Conservation (phyloP, 2,888 invertebrate species). For the Smittia sp. region DNA sequence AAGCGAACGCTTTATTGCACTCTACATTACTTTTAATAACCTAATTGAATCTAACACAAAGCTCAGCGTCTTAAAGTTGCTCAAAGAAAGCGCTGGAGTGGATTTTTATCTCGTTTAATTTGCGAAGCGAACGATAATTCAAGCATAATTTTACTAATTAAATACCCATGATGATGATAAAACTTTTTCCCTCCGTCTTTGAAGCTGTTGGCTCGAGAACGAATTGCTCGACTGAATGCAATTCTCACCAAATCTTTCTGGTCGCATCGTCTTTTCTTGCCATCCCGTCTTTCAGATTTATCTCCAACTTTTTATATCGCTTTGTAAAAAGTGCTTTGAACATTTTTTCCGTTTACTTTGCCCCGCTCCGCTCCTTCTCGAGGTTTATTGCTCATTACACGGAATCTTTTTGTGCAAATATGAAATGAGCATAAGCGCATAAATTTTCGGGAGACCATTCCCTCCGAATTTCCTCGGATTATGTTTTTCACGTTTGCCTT, state of each 20-base stretch:
- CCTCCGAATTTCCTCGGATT: neutral
- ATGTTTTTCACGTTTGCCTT: slow-evolving; percentile 2
- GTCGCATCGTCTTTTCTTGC: neutral
- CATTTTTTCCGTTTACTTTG: neutral
- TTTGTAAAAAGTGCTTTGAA: neutral
- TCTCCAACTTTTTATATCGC: neutral
- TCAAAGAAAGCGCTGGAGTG: neutral
- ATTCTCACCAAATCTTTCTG: slow-evolving; percentile 8
- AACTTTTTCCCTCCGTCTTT: slow-evolving; percentile 11
- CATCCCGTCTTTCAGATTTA: neutral
- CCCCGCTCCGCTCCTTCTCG: neutral
- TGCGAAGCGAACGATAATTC: slow-evolving; percentile 7
- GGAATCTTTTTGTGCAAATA: neutral
- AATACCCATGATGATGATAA: slow-evolving; percentile 25
- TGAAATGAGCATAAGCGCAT: slow-evolving; percentile 1
- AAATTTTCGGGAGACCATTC: slow-evolving; percentile 2
- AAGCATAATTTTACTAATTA: slow-evolving; percentile 26
- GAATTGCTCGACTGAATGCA: neutral
- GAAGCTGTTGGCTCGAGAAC: neutral
- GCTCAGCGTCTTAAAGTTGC: no score
- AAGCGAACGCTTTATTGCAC: no score
- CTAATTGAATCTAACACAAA: neutral
- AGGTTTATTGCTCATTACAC: slow-evolving; percentile 4
- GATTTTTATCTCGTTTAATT: neutral
- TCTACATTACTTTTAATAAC: no score